phyloP scores from a whole-genome alignment of 1,140 invertebrate species.

The Hypothenemus hampei region DNA sequence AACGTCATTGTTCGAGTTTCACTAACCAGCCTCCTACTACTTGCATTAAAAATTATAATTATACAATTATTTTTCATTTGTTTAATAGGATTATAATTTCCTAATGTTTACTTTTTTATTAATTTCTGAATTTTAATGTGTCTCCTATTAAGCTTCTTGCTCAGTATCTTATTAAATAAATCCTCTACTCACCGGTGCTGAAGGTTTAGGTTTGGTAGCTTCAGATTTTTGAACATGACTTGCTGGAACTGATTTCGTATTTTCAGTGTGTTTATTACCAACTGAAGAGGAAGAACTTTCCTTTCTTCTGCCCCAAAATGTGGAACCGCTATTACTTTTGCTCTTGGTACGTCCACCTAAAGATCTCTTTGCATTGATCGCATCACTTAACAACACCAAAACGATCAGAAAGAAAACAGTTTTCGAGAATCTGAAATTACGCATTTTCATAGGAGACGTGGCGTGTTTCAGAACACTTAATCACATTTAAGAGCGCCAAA shows the following conservation, averaged over 20 bases:
- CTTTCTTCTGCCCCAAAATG: constrained; percentile 7
- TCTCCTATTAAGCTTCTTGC: too few relatives aligned
- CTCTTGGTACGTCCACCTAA: constrained; percentile 3
- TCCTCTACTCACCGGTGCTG: constrained; percentile 13
- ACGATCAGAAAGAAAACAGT: background rate
- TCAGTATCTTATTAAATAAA: background rate
- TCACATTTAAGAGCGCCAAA: too few relatives aligned
- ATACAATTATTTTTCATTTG: background rate
- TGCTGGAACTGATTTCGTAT: background rate
- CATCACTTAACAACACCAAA: background rate
- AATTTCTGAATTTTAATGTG: too few relatives aligned
- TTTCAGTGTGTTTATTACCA: too few relatives aligned
- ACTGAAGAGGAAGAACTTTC: background rate
- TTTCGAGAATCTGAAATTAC: too few relatives aligned
- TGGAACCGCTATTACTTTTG: constrained; percentile 2
- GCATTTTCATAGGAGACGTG: too few relatives aligned
- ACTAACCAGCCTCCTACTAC: too few relatives aligned
- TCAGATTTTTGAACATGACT: background rate
- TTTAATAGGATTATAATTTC: background rate
- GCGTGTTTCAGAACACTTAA: too few relatives aligned
- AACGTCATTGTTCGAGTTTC: background rate
- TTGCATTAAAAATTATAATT: too few relatives aligned
- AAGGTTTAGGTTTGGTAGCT: constrained; percentile 8
- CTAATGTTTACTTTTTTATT: background rate
- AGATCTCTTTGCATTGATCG: too few relatives aligned